A percentile compares a stretch with the other conserved stretches of the same genome.
Conservation (phyloP, 2,797 vertebrate genomes). For the Amblyraja radiata region DNA sequence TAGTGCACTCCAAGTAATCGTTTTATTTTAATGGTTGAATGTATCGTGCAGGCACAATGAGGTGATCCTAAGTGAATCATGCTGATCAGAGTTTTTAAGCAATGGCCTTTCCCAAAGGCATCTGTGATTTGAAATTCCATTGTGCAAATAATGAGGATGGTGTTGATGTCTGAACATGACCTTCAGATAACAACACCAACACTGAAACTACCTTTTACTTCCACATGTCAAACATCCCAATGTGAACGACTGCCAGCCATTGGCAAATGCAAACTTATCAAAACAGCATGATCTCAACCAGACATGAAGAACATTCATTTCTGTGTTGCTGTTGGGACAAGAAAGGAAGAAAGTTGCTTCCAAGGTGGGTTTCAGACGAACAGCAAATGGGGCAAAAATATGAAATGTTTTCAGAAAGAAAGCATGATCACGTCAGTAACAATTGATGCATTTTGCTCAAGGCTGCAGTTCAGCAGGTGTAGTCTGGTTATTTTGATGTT, state of each 20-base stretch:
- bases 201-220: background rate
- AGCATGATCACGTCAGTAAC: background rate
- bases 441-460: slow-evolving; percentile 3
- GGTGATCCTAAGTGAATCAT: background rate
- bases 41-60: background rate
- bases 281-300: background rate
- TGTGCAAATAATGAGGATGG: background rate
- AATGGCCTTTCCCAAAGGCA: background rate
- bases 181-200: slow-evolving; percentile 6
- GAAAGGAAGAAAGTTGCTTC: background rate
- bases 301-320: background rate
- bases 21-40: background rate
- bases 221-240: background rate
- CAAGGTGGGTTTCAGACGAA: background rate
- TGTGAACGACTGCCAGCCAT: background rate
- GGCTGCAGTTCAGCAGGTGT: slow-evolving; percentile 29
- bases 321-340: background rate
- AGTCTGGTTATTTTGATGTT: slow-evolving; percentile 35
- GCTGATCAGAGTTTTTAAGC: background rate
- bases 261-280: background rate
- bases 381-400: background rate
- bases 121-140: slow-evolving; percentile 20
- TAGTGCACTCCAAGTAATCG: background rate
- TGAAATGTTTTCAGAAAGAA: background rate
- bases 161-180: slow-evolving; percentile 32